Conservation (phyloP, 2,113 vertebrate genomes). For the Cricetomys ansorgei region DNA sequence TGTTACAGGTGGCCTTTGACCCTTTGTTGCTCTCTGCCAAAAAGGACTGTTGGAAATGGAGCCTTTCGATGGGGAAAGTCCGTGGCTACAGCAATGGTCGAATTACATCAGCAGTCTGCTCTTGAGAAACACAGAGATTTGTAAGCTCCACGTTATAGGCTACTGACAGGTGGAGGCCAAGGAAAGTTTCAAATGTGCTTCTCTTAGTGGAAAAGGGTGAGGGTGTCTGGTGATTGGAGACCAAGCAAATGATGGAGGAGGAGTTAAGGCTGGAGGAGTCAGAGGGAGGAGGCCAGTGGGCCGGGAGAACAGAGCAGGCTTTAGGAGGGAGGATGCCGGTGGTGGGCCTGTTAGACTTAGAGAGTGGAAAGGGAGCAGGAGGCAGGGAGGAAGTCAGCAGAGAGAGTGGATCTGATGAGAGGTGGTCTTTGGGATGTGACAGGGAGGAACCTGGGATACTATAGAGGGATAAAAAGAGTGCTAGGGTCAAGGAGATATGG, state of each 20-base stretch:
- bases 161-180: conserved; percentile 28
- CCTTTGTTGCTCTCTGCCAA: not conserved
- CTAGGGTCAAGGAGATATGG: not conserved
- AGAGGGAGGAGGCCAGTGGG: conserved; percentile 42
- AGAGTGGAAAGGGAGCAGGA: not conserved
- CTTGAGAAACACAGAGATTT: not conserved
- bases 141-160: conserved; percentile 19
- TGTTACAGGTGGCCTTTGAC: not conserved
- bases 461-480: not conserved
- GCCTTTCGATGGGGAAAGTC: not conserved
- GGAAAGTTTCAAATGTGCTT: conserved; percentile 63
- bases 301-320: not conserved
- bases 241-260: conserved; percentile 64
- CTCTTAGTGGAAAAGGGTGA: conserved; percentile 66
- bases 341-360: not conserved
- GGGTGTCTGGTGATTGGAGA: conserved; percentile 74
- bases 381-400: not conserved
- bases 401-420: not conserved
- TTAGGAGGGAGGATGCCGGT: not conserved
- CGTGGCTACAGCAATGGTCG: not conserved
- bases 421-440: not conserved
- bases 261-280: conserved; percentile 63
- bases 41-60: not conserved
- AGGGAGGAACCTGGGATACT: not conserved
- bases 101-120: not conserved